Conservation (phyloP, 2,888 invertebrate species). For the Campoletis raptor region DNA sequence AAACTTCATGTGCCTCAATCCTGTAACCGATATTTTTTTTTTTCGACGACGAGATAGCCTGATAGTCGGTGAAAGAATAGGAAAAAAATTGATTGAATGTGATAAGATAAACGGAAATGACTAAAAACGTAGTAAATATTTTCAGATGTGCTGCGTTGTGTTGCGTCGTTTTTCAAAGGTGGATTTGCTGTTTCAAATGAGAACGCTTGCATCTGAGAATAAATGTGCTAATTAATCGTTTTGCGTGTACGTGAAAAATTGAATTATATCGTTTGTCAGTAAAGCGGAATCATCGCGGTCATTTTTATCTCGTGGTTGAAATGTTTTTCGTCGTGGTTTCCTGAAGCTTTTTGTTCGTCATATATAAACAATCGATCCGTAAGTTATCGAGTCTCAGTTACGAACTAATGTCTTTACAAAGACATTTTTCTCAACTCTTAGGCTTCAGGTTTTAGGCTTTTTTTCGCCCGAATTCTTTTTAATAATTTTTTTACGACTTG, state of each 20-base stretch:
- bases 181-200: background rate
- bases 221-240: background rate
- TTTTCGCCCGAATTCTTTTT: background rate
- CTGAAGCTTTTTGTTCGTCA: background rate
- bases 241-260: slow-evolving; percentile 1
- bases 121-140: background rate
- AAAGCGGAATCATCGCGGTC: slow-evolving; percentile 6
- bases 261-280: background rate
- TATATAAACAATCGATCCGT: slow-evolving; percentile 25
- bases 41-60: background rate
- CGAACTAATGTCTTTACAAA: background rate
- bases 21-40: background rate
- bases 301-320: slow-evolving; percentile 57
- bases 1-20: slow-evolving; percentile 24
- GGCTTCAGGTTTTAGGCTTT: background rate
- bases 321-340: slow-evolving; percentile 64
- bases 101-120: slow-evolving; percentile 26
- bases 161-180: background rate
- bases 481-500: background rate
- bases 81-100: background rate
- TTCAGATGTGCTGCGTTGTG: background rate
- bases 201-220: background rate
- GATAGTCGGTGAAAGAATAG: background rate
- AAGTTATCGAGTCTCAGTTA: background rate
- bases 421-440: no score